Evolutionary conservation across 2,888 invertebrate species (phyloP).

Genomic region (Colostygia pectinataria): DNA sequence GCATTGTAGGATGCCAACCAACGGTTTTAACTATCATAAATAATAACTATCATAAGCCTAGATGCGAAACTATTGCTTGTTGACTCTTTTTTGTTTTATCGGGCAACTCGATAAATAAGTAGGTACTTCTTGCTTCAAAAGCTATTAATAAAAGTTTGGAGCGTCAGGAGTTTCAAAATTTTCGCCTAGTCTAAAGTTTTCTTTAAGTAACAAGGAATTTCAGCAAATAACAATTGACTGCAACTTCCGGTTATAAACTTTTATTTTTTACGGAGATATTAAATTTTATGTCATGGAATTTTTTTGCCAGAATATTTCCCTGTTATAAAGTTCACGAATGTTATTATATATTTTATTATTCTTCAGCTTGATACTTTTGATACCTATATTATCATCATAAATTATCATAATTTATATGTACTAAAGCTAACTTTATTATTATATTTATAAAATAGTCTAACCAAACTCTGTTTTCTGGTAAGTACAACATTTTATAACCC

Average conservation of each 20-base stretch:
- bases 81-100: constrained; percentile 19
- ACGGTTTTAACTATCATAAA: too few relatives aligned
- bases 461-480: constrained; percentile 42
- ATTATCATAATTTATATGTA: too few relatives aligned
- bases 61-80: constrained; percentile 6
- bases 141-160: constrained; percentile 29
- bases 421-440: too few relatives aligned
- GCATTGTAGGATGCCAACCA: too few relatives aligned
- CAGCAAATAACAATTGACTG: constrained; percentile 32
- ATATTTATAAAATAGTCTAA: constrained; percentile 8
- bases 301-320: neutral
- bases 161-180: constrained; percentile 27
- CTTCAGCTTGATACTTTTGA: neutral
- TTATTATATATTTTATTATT: neutral
- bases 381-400: neutral
- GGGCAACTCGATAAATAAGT: constrained; percentile 28
- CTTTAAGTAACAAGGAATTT: constrained; percentile 29
- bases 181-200: constrained; percentile 31
- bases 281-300: neutral
- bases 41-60: too few relatives aligned
- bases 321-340: neutral
- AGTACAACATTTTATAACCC: constrained; percentile 27
- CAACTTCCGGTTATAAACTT: constrained; percentile 25
- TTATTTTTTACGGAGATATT: constrained; percentile 15
- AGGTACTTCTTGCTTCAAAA: constrained; percentile 20